Percentiles rank a stretch among this genome's conserved stretches.
These are phyloP conservation scores for Leptoclinus maculatus DNA, from an alignment of 2,797 vertebrate genomes.

Conservation along the genomic window DNA sequence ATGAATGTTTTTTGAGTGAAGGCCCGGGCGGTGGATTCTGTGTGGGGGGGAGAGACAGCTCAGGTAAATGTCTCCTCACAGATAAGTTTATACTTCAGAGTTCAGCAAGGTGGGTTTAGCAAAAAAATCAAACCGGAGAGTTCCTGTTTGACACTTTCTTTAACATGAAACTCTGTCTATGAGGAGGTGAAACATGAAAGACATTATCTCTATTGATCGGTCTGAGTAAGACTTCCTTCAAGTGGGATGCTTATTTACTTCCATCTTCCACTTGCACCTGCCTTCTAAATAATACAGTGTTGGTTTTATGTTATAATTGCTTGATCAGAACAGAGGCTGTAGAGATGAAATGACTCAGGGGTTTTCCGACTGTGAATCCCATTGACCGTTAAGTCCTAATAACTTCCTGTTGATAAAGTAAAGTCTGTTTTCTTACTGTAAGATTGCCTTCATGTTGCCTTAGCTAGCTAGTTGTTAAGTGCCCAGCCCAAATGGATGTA, in stretches of 20 bases:
- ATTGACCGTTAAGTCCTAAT: not conserved
- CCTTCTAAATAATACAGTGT: slow-evolving; percentile 48
- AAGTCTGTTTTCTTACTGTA: not conserved
- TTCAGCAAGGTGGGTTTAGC: slow-evolving; percentile 16
- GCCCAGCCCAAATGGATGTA: not conserved
- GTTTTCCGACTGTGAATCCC: not conserved
- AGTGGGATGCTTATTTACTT: slow-evolving; percentile 39
- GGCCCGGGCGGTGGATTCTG: not conserved
- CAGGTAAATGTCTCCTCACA: slow-evolving; percentile 39
- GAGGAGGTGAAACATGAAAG: slow-evolving; percentile 34
- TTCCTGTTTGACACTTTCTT: slow-evolving; percentile 1
- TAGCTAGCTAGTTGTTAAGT: not conserved
- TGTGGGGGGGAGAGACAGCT: slow-evolving; percentile 30
- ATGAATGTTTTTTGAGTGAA: slow-evolving; percentile 45
- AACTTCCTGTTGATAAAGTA: not conserved
- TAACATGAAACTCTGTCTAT: slow-evolving; percentile 16
- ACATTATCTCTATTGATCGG: slow-evolving; percentile 60
- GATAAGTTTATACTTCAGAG: slow-evolving; percentile 22
- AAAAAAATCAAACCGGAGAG: not conserved
- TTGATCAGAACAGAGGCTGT: slow-evolving; percentile 1
- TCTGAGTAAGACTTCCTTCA: slow-evolving; percentile 53
- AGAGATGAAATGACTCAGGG: slow-evolving; percentile 3
- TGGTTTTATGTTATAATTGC: slow-evolving; percentile 36
- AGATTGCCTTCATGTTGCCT: not conserved
- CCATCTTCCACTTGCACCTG: slow-evolving; percentile 15